Percentiles rank a stretch among this genome's conserved stretches.
phyloP scores from a whole-genome alignment of 2,888 invertebrate species.

The Chouioia cunea region DNA sequence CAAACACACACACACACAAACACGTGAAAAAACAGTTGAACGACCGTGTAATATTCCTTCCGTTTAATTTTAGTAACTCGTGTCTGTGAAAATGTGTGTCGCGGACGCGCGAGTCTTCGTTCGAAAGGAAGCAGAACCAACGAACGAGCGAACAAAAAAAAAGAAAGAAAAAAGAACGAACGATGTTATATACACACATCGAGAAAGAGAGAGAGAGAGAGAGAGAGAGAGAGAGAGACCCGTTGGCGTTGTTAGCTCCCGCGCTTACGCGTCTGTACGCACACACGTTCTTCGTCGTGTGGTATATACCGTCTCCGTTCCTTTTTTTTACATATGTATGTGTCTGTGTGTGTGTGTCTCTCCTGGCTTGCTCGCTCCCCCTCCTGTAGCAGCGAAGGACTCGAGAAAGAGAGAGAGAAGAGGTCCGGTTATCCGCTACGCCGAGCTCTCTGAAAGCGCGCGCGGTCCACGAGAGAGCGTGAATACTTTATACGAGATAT shows the following conservation, averaged over 20 bases:
- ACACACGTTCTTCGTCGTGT: slow-evolving; percentile 21
- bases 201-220: background rate
- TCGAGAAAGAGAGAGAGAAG: slow-evolving; percentile 15
- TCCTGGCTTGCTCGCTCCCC: background rate
- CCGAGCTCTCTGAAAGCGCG: slow-evolving; percentile 25
- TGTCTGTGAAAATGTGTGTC: slow-evolving; percentile 30
- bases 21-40: too few species aligned
- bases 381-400: too few species aligned
- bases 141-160: background rate
- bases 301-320: slow-evolving; percentile 25
- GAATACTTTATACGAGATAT: background rate
- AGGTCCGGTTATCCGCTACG: slow-evolving; percentile 47
- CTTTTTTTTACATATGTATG: slow-evolving; percentile 8
- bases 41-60: too few species aligned
- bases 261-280: slow-evolving; percentile 58
- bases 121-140: slow-evolving; percentile 23
- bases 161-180: background rate
- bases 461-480: slow-evolving; percentile 32
- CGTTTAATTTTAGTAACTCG: slow-evolving; percentile 31
- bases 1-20: too few species aligned
- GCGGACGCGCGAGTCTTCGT: slow-evolving; percentile 17
- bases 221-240: slow-evolving; percentile 51
- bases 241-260: slow-evolving; percentile 61
- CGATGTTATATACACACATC: too few species aligned
- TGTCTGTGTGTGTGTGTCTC: slow-evolving; percentile 38